Percentiles rank a stretch among this genome's conserved stretches.
Evolutionary conservation across 2,888 invertebrate species (phyloP).

Genomic region (Acanthopleura granulata): DNA sequence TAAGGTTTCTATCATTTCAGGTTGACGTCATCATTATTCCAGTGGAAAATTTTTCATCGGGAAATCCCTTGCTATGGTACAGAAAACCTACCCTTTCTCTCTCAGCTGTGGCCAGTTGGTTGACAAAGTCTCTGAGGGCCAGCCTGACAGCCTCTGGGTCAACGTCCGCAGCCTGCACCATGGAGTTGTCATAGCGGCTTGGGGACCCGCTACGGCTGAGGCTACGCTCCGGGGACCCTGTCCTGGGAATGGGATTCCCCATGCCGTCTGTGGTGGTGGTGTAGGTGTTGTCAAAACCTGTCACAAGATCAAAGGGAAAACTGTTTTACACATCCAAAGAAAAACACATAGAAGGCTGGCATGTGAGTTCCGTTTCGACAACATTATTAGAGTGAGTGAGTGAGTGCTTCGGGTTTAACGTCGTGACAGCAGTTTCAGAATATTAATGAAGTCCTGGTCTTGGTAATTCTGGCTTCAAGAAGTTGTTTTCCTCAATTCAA

Average conservation of each 20-base stretch:
- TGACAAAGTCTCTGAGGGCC: slow-evolving; percentile 91
- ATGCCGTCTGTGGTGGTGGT: slow-evolving; percentile 68
- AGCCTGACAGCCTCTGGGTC: slow-evolving; percentile 92
- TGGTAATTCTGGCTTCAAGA: too few relatives aligned
- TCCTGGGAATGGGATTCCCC: slow-evolving; percentile 66
- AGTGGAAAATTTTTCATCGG: too few relatives aligned
- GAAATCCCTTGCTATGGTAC: too few relatives aligned
- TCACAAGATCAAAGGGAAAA: not conserved
- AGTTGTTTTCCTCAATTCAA: too few relatives aligned
- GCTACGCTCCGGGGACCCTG: slow-evolving; percentile 64
- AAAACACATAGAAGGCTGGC: too few relatives aligned
- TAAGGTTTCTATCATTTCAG: not conserved
- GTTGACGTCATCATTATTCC: not conserved
- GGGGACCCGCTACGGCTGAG: slow-evolving; percentile 48
- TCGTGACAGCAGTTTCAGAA: too few relatives aligned
- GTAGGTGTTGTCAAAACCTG: slow-evolving; percentile 68
- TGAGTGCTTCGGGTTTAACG: too few relatives aligned
- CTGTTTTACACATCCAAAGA: too few relatives aligned
- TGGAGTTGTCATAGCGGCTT: slow-evolving; percentile 31
- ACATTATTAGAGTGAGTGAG: too few relatives aligned
- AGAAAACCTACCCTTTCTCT: slow-evolving; percentile 81
- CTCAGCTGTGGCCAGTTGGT: slow-evolving; percentile 92
- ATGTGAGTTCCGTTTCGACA: too few relatives aligned
- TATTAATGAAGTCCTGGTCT: too few relatives aligned
- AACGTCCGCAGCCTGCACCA: slow-evolving; percentile 78